Conservation (phyloP, 2,797 vertebrate species). For the Argya squamiceps region DNA sequence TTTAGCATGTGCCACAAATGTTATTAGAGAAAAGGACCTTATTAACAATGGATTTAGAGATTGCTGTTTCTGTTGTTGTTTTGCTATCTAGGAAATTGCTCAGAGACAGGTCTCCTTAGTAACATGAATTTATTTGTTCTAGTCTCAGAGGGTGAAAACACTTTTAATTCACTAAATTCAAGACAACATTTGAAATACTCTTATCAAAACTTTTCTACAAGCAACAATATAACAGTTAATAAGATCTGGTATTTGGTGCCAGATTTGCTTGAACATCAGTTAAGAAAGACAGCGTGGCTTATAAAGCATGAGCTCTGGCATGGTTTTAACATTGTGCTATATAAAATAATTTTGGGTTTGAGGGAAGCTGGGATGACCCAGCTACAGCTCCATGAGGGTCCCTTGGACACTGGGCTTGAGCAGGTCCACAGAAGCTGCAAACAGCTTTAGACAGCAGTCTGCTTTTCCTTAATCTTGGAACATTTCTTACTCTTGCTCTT, state of each 20-base stretch:
- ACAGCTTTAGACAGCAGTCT: neutral
- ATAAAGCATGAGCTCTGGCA: neutral
- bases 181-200: neutral
- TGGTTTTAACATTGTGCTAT: neutral
- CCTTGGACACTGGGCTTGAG: neutral
- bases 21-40: neutral
- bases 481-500: neutral
- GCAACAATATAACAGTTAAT: neutral
- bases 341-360: neutral
- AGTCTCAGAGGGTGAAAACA: neutral
- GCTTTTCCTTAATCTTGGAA: neutral
- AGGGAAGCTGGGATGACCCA: neutral
- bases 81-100: neutral
- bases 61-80: neutral
- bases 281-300: neutral
- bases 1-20: neutral
- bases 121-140: neutral
- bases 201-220: neutral
- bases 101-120: neutral
- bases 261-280: neutral
- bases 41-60: neutral
- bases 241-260: neutral
- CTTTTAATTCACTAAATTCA: neutral
- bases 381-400: neutral
- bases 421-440: neutral